A percentile compares a stretch with the other conserved stretches of the same genome.
phyloP scores from a whole-genome alignment of 2,113 vertebrate species.

The Tichodroma muraria region DNA sequence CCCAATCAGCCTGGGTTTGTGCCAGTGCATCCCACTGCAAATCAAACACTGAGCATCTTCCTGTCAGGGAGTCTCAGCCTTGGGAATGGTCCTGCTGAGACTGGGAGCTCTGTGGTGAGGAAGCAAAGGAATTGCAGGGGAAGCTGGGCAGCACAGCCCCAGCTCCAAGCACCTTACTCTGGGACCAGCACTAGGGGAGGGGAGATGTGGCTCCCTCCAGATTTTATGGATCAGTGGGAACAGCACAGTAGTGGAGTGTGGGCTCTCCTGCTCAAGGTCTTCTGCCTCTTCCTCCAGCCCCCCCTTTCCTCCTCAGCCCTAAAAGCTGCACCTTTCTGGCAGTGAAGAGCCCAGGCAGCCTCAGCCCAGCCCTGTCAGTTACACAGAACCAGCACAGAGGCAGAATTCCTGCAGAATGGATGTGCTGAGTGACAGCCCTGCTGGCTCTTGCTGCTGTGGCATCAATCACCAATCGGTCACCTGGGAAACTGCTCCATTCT shows the following conservation, averaged over 20 bases:
- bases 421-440: neutral
- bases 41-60: neutral
- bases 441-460: fast-evolving
- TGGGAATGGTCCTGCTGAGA: neutral
- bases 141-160: neutral
- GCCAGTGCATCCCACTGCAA: neutral
- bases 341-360: neutral
- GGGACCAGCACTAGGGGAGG: neutral
- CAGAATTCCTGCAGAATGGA: neutral
- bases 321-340: neutral
- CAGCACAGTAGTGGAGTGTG: neutral
- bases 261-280: neutral
- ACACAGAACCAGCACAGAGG: neutral
- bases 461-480: fast-evolving
- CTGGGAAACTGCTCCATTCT: neutral
- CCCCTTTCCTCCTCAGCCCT: neutral
- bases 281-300: neutral
- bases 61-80: neutral
- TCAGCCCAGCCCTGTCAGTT: neutral
- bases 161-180: neutral
- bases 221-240: neutral
- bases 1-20: neutral
- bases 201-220: fast-evolving
- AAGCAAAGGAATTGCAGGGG: neutral
- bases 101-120: neutral